Percentiles rank a stretch among this genome's conserved stretches.
Evolutionary conservation across 1,140 invertebrate species (phyloP).

Genomic region (Hypothenemus hampei): DNA sequence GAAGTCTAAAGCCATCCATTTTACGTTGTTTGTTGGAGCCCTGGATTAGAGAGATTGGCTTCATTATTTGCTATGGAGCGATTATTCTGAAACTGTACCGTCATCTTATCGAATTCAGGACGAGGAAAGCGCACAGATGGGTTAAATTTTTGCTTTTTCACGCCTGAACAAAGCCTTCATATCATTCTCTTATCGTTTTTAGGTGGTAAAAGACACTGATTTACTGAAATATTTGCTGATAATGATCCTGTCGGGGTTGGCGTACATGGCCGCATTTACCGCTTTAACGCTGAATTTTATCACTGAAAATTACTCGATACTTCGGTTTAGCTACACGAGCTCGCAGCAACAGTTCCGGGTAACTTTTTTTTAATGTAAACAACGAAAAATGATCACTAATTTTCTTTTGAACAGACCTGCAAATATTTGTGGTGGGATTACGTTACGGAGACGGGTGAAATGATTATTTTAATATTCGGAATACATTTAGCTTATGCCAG

Average conservation of each 20-base stretch:
- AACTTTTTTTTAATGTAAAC: too few relatives aligned
- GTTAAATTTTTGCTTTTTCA: slow-evolving; percentile 36
- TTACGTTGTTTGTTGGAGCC: slow-evolving; percentile 75
- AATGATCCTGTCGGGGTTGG: slow-evolving; percentile 68
- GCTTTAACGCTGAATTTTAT: slow-evolving; percentile 59
- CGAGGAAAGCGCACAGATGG: slow-evolving; percentile 84
- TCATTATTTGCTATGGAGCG: slow-evolving; percentile 85
- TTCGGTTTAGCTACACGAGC: slow-evolving; percentile 47
- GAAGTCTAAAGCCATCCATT: slow-evolving; percentile 71
- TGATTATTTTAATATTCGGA: slow-evolving; percentile 76
- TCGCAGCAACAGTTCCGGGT: slow-evolving; percentile 50
- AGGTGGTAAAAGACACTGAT: slow-evolving; percentile 74
- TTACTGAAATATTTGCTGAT: slow-evolving; percentile 72
- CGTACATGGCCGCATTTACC: slow-evolving; percentile 84
- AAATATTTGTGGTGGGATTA: slow-evolving; percentile 84
- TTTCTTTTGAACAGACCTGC: too few relatives aligned
- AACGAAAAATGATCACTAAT: too few relatives aligned
- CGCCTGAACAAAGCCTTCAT: background rate
- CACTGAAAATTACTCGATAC: slow-evolving; percentile 50
- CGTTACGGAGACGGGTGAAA: slow-evolving; percentile 80
- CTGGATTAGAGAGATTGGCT: slow-evolving; percentile 86
- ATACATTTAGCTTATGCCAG: slow-evolving; percentile 77
- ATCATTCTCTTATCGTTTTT: background rate
- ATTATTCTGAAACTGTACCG: slow-evolving; percentile 87
- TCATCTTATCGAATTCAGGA: slow-evolving; percentile 72